A percentile compares a stretch with the other conserved stretches of the same genome.
These are phyloP conservation scores for Ladona fulva DNA, from an alignment of 1,140 invertebrate genomes.

Conservation along the genomic window DNA sequence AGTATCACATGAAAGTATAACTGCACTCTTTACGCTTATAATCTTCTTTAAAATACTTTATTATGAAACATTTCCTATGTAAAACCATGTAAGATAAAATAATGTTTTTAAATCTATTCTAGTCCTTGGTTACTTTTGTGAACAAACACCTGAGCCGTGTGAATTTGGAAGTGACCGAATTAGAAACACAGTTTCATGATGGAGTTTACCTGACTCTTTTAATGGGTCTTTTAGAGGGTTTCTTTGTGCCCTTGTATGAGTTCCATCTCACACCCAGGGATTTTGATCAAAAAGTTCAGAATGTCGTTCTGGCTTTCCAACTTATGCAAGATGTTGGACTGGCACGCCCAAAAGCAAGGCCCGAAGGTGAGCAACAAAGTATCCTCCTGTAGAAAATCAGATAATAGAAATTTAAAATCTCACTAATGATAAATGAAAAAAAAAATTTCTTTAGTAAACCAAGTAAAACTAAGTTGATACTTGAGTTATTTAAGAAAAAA, in stretches of 20 bases:
- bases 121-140: conserved; percentile 92
- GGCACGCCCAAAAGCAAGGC: conserved; percentile 89
- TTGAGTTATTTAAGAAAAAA: no score
- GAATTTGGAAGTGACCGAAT: conserved; percentile 88
- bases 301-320: conserved; percentile 94
- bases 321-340: conserved; percentile 96
- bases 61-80: no score
- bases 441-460: no score
- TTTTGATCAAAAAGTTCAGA: conserved; percentile 89
- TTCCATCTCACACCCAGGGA: conserved; percentile 87
- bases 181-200: conserved; percentile 94
- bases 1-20: no score
- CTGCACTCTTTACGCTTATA: no score
- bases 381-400: background rate
- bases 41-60: no score
- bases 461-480: no score
- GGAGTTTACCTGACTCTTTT: conserved; percentile 91
- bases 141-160: conserved; percentile 97
- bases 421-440: no score
- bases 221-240: conserved; percentile 93
- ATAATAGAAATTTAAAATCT: no score
- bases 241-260: conserved; percentile 94
- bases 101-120: conserved; percentile 28
- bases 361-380: conserved; percentile 63
- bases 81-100: no score